Base-by-base conservation (phyloP, 2,797 vertebrate species). In the Todus mexicanus region DNA sequence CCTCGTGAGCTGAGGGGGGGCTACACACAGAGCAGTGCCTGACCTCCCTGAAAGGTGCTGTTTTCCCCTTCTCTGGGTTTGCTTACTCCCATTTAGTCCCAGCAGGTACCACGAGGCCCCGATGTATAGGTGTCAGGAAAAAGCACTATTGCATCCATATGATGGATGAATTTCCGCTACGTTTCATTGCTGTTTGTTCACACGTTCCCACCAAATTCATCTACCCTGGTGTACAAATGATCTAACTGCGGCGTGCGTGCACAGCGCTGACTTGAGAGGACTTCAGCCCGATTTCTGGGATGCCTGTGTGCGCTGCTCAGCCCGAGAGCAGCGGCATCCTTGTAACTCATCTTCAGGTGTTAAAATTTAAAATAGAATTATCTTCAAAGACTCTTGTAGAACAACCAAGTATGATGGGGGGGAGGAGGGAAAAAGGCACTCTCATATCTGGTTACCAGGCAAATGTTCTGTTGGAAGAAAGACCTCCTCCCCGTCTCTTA, bases 361-460 rank as follows among this genome's bases (percentile, higher is more conserved):
- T 96, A 65, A 86, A 70, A 82, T 90, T 92, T 95, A 91, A 96
- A 93, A 84, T 35, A 94, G 43, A 93, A 89, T 31, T 63, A n/a
- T 90, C 73, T 38, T 81, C 84, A 84, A 83, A 92, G 89, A 47
- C 61, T 69, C 48, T 66, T 48, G 65, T 12, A 77, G 79, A 87
- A 61, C 35, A 84, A 80, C 53, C 31, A 61, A 77, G 40, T 50
- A 81, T 27, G 68, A 87, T 93, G 89, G 88, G 5, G 23, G 27
- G 50, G 45, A 59, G 9, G 26, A 75, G n/a, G 10, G 40, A 71
- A 43, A 88, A 64, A 64, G 31, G 60, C n/a, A 16, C 31, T n/a
- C 66, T 94, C 31, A 29, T 81, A 89, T 90, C 82, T 87, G 57
- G 83, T 94, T 93, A 78, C 84, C 86, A 90, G 87, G 72, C 82